Evolutionary conservation across 2,888 invertebrate species (phyloP).

Genomic region (Philereme vetulata): DNA sequence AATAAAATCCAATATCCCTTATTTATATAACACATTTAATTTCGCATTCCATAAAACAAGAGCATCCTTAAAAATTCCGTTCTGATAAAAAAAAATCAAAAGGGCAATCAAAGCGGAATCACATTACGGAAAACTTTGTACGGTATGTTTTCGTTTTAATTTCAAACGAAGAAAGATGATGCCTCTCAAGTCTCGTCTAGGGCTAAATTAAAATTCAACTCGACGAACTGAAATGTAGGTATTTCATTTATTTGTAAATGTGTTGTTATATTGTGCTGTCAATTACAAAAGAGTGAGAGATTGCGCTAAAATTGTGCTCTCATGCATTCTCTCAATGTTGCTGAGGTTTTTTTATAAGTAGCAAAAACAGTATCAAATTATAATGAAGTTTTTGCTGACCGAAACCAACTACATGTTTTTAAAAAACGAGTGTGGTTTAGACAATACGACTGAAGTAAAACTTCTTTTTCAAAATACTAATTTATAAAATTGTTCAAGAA

Average conservation of each 20-base stretch:
- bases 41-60: slow-evolving; percentile 5
- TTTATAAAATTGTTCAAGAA: too few relatives aligned
- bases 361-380: too few relatives aligned
- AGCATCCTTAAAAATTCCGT: slow-evolving; percentile 21
- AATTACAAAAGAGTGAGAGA: background rate
- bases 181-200: slow-evolving; percentile 44
- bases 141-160: slow-evolving; percentile 47
- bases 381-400: too few relatives aligned
- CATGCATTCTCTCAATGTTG: background rate
- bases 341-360: background rate
- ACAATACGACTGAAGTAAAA: too few relatives aligned
- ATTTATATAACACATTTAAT: slow-evolving; percentile 6
- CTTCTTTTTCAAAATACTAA: too few relatives aligned
- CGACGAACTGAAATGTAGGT: slow-evolving; percentile 8
- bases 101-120: slow-evolving; percentile 42
- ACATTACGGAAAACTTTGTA: slow-evolving; percentile 43
- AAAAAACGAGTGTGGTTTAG: too few relatives aligned
- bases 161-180: slow-evolving; percentile 40
- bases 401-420: too few relatives aligned
- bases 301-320: background rate
- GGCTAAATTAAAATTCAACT: slow-evolving; percentile 51
- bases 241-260: slow-evolving; percentile 10
- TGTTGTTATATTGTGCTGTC: background rate
- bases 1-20: background rate
- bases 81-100: slow-evolving; percentile 31